phyloP scores from a whole-genome alignment of 2,888 invertebrate genomes.

The Xiphydria camelus region DNA sequence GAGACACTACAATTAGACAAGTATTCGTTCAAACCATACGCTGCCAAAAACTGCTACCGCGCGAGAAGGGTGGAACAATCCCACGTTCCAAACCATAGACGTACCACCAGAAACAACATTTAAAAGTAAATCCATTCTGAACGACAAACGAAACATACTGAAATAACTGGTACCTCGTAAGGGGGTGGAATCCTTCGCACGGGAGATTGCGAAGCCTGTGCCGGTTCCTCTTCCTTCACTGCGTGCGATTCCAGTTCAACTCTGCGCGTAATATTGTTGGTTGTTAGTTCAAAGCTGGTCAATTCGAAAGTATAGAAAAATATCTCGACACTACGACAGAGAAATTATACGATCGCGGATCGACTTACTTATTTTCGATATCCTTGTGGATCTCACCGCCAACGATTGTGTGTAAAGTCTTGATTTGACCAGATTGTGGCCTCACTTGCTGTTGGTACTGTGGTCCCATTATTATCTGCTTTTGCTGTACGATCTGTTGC shows the following conservation, averaged over 20 bases:
- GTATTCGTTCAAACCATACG: slow-evolving; percentile 30
- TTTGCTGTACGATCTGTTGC: slow-evolving; percentile 43
- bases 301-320: slow-evolving; percentile 1
- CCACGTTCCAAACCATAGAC: too few relatives aligned
- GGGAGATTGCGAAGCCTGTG: slow-evolving; percentile 41
- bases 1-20: slow-evolving; percentile 56
- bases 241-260: slow-evolving; percentile 33
- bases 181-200: slow-evolving; percentile 48
- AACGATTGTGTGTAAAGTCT: slow-evolving; percentile 41
- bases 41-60: slow-evolving; percentile 19
- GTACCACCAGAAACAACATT: too few relatives aligned
- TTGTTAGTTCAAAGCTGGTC: not conserved
- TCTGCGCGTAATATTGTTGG: slow-evolving; percentile 24
- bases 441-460: slow-evolving; percentile 38
- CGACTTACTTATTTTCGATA: slow-evolving; percentile 41
- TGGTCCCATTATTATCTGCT: slow-evolving; percentile 36
- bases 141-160: not conserved
- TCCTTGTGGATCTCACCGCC: slow-evolving; percentile 36
- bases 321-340: not conserved
- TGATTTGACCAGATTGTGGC: slow-evolving; percentile 41
- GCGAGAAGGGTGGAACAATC: slow-evolving; percentile 3
- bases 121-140: slow-evolving; percentile 5
- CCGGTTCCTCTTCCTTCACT: slow-evolving; percentile 41
- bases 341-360: not conserved
- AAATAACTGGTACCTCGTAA: slow-evolving; percentile 44